These are phyloP conservation scores for Aphelocoma californica DNA, from an alignment of 2,797 vertebrate species.

Conservation along the genomic window DNA sequence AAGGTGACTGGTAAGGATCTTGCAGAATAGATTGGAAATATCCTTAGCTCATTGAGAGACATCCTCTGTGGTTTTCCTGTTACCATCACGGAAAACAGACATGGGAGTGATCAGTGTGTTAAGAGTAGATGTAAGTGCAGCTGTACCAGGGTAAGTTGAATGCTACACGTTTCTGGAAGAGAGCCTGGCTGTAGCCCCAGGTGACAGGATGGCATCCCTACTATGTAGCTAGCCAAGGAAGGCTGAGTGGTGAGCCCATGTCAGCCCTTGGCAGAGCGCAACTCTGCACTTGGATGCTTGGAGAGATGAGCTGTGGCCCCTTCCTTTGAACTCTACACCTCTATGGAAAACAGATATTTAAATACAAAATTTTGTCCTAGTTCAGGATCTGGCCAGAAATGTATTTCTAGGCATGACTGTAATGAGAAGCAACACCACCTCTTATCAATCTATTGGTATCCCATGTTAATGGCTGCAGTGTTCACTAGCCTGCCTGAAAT, in stretches of 20 bases:
- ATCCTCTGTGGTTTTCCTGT: background rate
- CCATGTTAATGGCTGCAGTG: background rate
- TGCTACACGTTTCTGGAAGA: accelerated
- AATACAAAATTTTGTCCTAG: background rate
- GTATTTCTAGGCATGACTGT: background rate
- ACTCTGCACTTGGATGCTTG: accelerated
- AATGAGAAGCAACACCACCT: background rate
- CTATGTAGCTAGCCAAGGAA: background rate
- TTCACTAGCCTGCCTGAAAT: background rate
- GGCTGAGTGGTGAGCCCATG: accelerated
- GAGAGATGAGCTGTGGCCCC: background rate
- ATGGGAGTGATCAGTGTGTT: background rate
- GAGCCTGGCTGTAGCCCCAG: background rate
- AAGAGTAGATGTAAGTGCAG: background rate
- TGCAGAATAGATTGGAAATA: background rate
- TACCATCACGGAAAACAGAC: background rate
- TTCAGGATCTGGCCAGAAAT: background rate
- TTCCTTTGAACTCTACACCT: background rate
- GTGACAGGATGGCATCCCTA: background rate
- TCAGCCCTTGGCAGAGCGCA: background rate
- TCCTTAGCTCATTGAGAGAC: background rate
- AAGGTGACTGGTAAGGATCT: background rate
- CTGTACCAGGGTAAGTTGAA: background rate
- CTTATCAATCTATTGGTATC: background rate
- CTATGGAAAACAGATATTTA: background rate